Evolutionary conservation across 2,113 vertebrate species (phyloP), one percentile per base, ranked within the genome.

Genomic region (Athene cunicularia): DNA sequence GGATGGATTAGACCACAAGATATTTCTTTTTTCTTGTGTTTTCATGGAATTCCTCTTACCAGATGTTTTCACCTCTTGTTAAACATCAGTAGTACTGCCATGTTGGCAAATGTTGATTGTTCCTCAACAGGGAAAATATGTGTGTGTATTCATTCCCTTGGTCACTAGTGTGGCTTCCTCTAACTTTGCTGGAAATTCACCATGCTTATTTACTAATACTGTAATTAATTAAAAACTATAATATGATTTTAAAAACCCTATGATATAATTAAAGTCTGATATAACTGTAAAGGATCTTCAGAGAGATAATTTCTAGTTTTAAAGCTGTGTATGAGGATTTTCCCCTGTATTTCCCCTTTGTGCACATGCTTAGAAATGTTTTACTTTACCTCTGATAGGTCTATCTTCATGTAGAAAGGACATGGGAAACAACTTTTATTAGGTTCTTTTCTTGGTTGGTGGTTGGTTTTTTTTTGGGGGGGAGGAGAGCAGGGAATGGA

Each of bases 401-500:
- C 12, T 71, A 0, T 50, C 35, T 58, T 77, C 43, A 73, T 0
- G 1, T 7, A 53, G 52, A 60, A 80, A 23, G 18, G 12, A 47
- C 27, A 23, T 27, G 21, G 21, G 6, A 12, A 15, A 47, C 16
- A 32, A 37, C 5, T 60, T 35, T 5, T 37, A 3, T 39, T 72
- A n/a, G 6, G 30, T 62, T 32, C 5, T n/a, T 55, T 11, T 6
- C 9, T 21, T 41, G 11, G 26, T 14, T 27, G 14, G n/a, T n/a
- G n/a, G n/a, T n/a, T 7, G 11, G 9, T 43, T 26, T 41, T 52
- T 18, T n/a, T 50, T 20, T 3, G 2, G 15, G 39, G 27, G 6
- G 30, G 6, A 2, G 5, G 5, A 2, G 5, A 1, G 6, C 33
- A 7, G 0, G 1, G 43, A 39, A 53, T 21, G 23, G 24, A 13